phyloP scores from a whole-genome alignment of 1,140 invertebrate genomes.

The Globodera rostochiensis region DNA sequence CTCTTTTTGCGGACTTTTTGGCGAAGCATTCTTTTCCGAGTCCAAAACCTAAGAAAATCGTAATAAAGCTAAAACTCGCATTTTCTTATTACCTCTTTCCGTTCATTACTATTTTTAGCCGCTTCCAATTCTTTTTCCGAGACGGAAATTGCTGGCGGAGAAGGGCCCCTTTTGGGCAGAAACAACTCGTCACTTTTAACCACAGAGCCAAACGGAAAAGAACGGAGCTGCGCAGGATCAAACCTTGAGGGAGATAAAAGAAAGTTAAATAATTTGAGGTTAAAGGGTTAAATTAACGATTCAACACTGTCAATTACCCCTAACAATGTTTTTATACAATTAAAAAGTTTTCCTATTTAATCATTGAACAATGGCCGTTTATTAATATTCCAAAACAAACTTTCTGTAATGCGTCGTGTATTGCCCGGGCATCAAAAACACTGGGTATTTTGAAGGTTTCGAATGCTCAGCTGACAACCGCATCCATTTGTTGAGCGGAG shows the following conservation, averaged over 20 bases:
- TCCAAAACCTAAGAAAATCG: background rate
- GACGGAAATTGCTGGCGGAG: conserved; percentile 40
- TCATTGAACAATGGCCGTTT: too few relatives aligned
- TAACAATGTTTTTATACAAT: too few relatives aligned
- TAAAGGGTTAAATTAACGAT: too few relatives aligned
- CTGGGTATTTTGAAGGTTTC: conserved; percentile 45
- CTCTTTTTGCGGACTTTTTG: conserved; percentile 8
- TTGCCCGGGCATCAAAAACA: conserved; percentile 47
- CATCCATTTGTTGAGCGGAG: conserved; percentile 37
- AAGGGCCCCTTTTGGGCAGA: conserved; percentile 40
- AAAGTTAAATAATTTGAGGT: background rate
- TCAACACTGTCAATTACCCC: too few relatives aligned
- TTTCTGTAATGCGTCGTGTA: conserved; percentile 35
- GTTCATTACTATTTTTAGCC: conserved; percentile 16
- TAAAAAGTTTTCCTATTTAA: too few relatives aligned
- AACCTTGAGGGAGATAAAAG: conserved; percentile 39
- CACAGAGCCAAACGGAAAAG: conserved; percentile 45
- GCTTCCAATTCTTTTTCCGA: conserved; percentile 43
- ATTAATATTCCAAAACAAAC: background rate
- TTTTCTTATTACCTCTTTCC: conserved; percentile 6
- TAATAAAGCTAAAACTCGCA: background rate
- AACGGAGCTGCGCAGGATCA: conserved; percentile 25
- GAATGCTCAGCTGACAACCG: conserved; percentile 36
- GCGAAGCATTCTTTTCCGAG: conserved; percentile 1
- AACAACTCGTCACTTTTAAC: conserved; percentile 48